Evolutionary conservation across 1,140 invertebrate genomes (phyloP), one percentile per base, ranked within the genome.

Genomic region (Neodiprion lecontei): DNA sequence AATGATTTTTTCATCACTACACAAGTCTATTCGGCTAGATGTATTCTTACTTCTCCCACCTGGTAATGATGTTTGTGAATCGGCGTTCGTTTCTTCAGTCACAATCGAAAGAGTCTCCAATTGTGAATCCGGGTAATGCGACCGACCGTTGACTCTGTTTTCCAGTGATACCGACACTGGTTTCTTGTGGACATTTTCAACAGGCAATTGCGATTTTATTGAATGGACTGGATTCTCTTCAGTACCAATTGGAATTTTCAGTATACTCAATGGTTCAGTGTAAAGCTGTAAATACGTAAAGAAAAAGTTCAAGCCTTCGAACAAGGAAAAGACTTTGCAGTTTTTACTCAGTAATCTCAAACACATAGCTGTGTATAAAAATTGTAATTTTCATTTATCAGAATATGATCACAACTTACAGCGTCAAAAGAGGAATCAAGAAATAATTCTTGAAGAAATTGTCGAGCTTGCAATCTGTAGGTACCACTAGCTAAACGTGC

Each of bases 401-500:
- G 53, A 61, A 61, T 40, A 40, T 5, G 8, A 61, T 61, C 53
- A 4, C n/a, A 12, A 81, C 79, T 85, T 81, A 88, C 86, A 73
- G 86, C 88, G 21, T 94, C 92, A 82, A 96, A 97, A 80, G 91
- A 91, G 23, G 96, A 88, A 84, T 99, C 97, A 49, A 97, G 90
- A 88, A 99, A 99, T 8, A 99, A 89, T 88, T 99, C 97, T 86
- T 99, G 97, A 17, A 99, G 88, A 86, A 99, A 97, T 77, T 96
- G 91, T 23, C 97, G 90, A 3, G 96, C 93, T 72, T 91, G 91
- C 76, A 98, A 90, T 77, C 96, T 92, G 83, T 97, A 98, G 28
- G 93, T 94, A 83, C 93, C 95, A 49, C 91, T 91, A 0, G 93
- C 92, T 50, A 99, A 87, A 69, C 96, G 89, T 74, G 92, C 92